Base-by-base conservation (phyloP, 2,797 vertebrate species). In the Alosa sapidissima region DNA sequence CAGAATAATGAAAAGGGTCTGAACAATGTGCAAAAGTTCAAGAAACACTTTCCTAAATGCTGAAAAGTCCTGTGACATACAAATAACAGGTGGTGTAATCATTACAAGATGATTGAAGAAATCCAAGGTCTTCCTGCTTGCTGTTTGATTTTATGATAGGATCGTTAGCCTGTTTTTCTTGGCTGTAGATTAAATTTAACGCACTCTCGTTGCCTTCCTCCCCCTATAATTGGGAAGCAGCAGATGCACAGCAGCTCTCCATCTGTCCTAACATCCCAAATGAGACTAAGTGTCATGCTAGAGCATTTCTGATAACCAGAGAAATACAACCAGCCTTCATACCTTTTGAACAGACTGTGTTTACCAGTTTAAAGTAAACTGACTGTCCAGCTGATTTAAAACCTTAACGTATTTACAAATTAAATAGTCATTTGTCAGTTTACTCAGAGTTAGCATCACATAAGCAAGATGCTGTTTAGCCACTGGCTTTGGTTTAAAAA, bases 131-230 rank as follows among this genome's bases (percentile, higher is more conserved):
- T n/a, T 72, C 33, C 33, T 78, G 36, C 72, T 45, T 45, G 72
- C 72, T 2, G 41, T 78, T 78, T 45, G 14, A 78, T 9, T 5
- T 78, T 16, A 78, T 78, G 72, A 78, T 78, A 45, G 21, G 36
- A 45, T 62, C 58, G 8, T 24, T 24, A 9, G n/a, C 58, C n/a
- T 62, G 58, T 62, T 65, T 47, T 78, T 78, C 41, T 16, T 45
- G 72, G 36, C 41, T 78, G 72, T 16, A 78, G 72, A 78, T 78
- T 78, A 45, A 78, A 78, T 78, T 78, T 78, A 78, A 78, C 16
- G 41, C 16, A 78, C 72, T 78, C 36, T 78, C 36, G 9, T 6
- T 45, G 72, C 72, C 16, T 78, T 47, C 21, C 72, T 47, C 6
- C 5, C 36, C 41, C 72, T 4, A 3, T 78, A 47, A 78, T 78